Base-by-base conservation (phyloP, 2,888 invertebrate species). In the Metalampra italica region DNA sequence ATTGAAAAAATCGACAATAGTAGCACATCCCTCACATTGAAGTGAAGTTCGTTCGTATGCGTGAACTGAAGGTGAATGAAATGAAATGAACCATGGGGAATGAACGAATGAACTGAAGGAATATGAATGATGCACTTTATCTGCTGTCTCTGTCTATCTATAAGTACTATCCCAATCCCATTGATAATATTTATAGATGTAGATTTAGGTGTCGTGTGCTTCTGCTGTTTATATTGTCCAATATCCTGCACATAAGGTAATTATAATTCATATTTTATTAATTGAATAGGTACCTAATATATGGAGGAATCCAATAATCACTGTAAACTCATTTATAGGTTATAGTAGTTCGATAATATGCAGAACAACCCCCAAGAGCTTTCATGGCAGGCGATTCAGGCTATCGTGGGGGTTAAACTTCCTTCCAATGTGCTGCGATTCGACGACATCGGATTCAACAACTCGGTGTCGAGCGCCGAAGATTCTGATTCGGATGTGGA, bases 331-430 rank as follows among this genome's bases (percentile, higher is more conserved):
- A 75, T 90, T 90, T 90, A 78, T 90, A 90, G 90, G 90, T 90
- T 90, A 90, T 77, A 87, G 75, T 90, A 87, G 89, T 85, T 77
- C 89, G 82, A 85, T 87, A 89, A 86, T 87, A 90, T 90, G 90
- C 90, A 90, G 89, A 89, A 85, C 87, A 89, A 90, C 89, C 90
- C 90, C 86, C 90, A 90, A 82, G 87, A 90, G 87, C 90, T 90
- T 83, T 90, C 90, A 86, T 90, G 90, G 90, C 89, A 90, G 80
- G 90, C 90, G 78, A 90, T 90, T 75, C 89, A 90, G 78, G 80
- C 87, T 82, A 90, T 90, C 63, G 89, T 90, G 68, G 90, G 90
- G 80, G 90, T 90, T 76, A 90, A 90, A 78, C 85, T 90, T 66
- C 90, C 90, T 65, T 71, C 88, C 54, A 90, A 88, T 66, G 88